phyloP scores from a whole-genome alignment of 2,113 vertebrate species.

The Regulus satrapa region DNA sequence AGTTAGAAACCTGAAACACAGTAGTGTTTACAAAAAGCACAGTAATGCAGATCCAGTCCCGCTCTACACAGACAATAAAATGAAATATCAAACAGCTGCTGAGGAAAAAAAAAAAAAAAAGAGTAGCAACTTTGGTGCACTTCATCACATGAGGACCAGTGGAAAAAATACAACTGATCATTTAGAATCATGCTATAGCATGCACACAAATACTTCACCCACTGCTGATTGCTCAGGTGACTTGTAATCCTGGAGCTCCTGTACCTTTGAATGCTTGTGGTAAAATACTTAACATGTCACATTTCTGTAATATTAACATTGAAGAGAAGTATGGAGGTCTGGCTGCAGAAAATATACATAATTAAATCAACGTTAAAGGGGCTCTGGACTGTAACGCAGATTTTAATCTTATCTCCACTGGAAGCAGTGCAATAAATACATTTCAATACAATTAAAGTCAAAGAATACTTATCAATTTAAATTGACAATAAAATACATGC shows the following conservation, averaged over 20 bases:
- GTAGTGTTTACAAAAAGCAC: neutral
- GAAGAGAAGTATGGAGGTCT: neutral
- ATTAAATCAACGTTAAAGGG: neutral
- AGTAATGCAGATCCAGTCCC: neutral
- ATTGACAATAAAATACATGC: neutral
- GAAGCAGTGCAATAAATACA: neutral
- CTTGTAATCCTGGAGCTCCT: neutral
- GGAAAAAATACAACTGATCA: neutral
- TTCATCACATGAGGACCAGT: neutral
- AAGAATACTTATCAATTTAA: neutral
- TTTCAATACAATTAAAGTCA: neutral
- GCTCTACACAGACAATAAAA: neutral
- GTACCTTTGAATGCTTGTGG: neutral
- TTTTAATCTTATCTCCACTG: neutral
- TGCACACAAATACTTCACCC: fast-evolving
- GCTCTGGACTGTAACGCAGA: neutral
- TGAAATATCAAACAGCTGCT: neutral
- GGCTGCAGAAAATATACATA: neutral
- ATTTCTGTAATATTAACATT: neutral
- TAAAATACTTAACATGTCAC: neutral
- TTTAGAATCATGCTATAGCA: neutral
- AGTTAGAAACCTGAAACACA: neutral
- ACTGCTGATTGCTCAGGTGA: neutral
- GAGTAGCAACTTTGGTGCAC: neutral
- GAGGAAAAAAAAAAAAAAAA: too few relatives aligned